Base-by-base conservation (phyloP, 2,888 invertebrate species). In the Pachydiplax longipennis region DNA sequence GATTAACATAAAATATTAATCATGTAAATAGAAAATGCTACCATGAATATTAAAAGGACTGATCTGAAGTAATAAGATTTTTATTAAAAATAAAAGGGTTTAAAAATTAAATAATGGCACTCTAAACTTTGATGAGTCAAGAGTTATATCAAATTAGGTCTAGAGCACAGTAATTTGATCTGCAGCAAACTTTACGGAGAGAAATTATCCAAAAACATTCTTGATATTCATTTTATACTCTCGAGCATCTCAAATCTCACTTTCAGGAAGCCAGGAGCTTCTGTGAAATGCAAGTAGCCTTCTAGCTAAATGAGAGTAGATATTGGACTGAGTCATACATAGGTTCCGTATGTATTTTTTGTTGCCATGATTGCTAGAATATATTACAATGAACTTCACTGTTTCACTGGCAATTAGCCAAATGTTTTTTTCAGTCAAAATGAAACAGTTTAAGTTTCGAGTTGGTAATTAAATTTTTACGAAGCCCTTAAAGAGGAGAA, bases 91-190 rank as follows among this genome's bases (percentile, higher is more conserved):
- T 58, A 87, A 87, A 87, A 87, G 37, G 53, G 58, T 87, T 87
- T 61, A 58, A 87, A 87, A 87, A 87, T 87, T 61, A 87, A 87
- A 87, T 37, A 87, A 87, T 87, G 61, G 37, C 87, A 87, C 58
- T 31, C 61, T 37, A 37, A 37, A 61, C 61, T 53, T 87, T 87
- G 25, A 37, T 37, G 61, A 87, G 61, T 37, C 58, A 0, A 37
- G 65, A 87, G 61, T n/a, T 61, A 2, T 35, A n/a, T 87, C 53
- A 87, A 87, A 61, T 37, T 61, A 37, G 18, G 35, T 65, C 22
- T 87, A 37, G 25, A 73, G 73, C 73, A 73, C 73, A 73, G 73
- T 87, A 87, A 87, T 31, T 31, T 83, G 58, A 31, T 58, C 58
- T 35, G 53, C 22, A n/a, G 82, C 13, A n/a, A 82, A 82, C 44